These are phyloP conservation scores for Nesospiza acunhae DNA, from an alignment of 2,113 vertebrate genomes.

Conservation along the genomic window DNA sequence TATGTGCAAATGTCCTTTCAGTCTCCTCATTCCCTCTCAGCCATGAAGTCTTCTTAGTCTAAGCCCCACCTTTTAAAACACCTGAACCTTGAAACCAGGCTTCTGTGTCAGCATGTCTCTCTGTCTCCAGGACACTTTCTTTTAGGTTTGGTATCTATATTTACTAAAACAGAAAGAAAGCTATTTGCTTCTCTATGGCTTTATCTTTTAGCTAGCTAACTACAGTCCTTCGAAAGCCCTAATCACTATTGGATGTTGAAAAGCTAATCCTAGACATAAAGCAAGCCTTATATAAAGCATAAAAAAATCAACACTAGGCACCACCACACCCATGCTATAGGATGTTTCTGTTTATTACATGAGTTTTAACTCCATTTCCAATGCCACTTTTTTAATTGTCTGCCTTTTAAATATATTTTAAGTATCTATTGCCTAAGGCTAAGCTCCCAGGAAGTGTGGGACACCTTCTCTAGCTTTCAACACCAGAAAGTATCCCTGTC, in stretches of 20 bases:
- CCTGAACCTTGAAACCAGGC: neutral
- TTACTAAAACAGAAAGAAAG: neutral
- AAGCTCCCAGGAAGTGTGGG: conserved; percentile 61
- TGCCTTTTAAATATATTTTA: conserved; percentile 16
- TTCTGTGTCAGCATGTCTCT: neutral
- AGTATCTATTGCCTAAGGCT: neutral
- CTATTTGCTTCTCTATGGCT: neutral
- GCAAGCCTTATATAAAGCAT: conserved; percentile 36
- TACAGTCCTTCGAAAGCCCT: conserved; percentile 2
- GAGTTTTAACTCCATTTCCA: neutral
- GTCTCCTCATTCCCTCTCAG: neutral
- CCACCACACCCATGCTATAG: neutral
- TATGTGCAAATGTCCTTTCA: neutral
- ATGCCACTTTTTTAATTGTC: conserved; percentile 25
- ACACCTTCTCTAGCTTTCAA: conserved; percentile 47
- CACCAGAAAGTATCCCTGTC: conserved; percentile 39
- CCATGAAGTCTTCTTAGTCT: neutral
- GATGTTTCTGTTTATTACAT: conserved; percentile 24
- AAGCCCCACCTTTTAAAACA: neutral
- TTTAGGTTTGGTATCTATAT: neutral
- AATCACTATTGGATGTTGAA: conserved; percentile 21
- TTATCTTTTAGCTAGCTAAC: conserved; percentile 24
- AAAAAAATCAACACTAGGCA: conserved; percentile 45
- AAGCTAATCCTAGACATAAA: conserved; percentile 55
- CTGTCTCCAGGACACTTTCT: neutral